Percentiles rank a stretch among this genome's conserved stretches.
Conservation (phyloP, 2,797 vertebrate genomes). For the Chrysocyon brachyurus region DNA sequence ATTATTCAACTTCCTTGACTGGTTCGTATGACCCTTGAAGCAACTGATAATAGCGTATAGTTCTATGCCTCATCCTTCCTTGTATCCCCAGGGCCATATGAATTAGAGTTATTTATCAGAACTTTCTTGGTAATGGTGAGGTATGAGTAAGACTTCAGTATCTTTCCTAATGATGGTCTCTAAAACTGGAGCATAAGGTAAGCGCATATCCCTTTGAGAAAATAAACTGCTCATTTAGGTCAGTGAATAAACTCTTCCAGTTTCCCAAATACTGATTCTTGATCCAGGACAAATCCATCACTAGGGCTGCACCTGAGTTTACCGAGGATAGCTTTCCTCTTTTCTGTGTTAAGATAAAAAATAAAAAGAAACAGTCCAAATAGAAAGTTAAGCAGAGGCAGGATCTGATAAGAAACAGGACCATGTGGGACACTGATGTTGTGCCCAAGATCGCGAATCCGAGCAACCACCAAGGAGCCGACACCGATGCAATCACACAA, state of each 20-base stretch:
- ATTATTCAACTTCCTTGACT: constrained; percentile 14
- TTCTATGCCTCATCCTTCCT: neutral
- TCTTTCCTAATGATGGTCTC: neutral
- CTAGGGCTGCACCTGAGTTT: neutral
- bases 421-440: neutral
- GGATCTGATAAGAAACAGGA: neutral
- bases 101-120: neutral
- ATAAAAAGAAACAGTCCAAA: neutral
- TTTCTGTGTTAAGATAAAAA: constrained; percentile 24
- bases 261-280: neutral
- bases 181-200: neutral
- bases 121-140: neutral
- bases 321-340: neutral
- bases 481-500: too few species aligned
- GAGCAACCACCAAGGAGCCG: too few species aligned
- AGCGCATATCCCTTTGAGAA: neutral
- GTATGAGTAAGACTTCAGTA: neutral
- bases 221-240: neutral
- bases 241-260: neutral
- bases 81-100: neutral
- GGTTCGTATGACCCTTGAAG: neutral
- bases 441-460: too few species aligned
- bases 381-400: neutral
- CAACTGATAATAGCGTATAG: neutral
- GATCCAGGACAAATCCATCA: neutral